Evolutionary conservation across 2,113 vertebrate genomes (phyloP), one percentile per base, ranked within the genome.

Genomic region (Megaceryle torquata): DNA sequence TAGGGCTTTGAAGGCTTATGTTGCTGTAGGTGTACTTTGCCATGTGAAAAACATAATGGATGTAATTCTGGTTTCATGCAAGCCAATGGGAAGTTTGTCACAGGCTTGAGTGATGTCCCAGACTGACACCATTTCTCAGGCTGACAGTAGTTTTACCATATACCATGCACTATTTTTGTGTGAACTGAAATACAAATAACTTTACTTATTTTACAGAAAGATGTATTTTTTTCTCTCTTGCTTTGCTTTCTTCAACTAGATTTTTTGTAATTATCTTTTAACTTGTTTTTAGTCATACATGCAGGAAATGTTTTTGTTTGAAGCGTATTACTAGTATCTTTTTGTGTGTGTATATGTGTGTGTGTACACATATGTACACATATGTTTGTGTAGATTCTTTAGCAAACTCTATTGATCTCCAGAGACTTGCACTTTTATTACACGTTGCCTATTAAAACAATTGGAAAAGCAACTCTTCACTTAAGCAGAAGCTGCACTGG

Each of bases 341-440:
- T 78, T 31, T 68, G 12, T 33, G 20, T 17, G 5, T 59, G 41
- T 37, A 2, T 25, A 25, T 51, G 24, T 63, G 19, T 44, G 21
- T 60, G 39, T 57, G 15, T 12, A 31, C 4, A 8, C 0, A 4
- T 0, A 1, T 63, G 29, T 43, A 11, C 15, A n/a, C 6, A 7
- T 0, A 7, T 0, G 0, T 43, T 2, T 43, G 28, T 75, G 63
- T 3, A 41, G 26, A 91, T 67, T 81, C 39, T 79, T 85, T 31
- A 78, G 72, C 11, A 81, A 94, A 93, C 60, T 83, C 72, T 86
- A 43, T 53, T 86, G 91, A 96, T 56, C 91, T 94, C 76, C n/a
- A 28, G 59, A 89, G 75, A 82, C 48, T 72, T 43, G 46, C 50
- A 63, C 13, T 93, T 69, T 51, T 39, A 70, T 67, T 77, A 69